phyloP scores from a whole-genome alignment of 2,888 invertebrate genomes.

The Drymonia ruficornis region DNA sequence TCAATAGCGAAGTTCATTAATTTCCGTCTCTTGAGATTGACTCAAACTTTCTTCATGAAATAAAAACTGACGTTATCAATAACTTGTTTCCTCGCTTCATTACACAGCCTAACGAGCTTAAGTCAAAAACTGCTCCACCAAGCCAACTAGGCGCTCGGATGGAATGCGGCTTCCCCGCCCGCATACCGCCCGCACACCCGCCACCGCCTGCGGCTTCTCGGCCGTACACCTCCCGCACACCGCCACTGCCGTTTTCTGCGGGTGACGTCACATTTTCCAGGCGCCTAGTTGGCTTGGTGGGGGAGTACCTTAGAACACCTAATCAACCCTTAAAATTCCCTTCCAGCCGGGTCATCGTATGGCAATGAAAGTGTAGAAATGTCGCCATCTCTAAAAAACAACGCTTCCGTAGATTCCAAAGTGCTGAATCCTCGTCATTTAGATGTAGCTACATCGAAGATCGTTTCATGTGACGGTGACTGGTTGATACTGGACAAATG shows the following conservation, averaged over 20 bases:
- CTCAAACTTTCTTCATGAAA: neutral
- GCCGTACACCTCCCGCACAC: too few species aligned
- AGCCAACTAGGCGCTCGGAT: too few species aligned
- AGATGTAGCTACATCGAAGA: conserved; percentile 75
- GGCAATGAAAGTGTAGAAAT: conserved; percentile 81
- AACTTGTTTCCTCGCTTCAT: conserved; percentile 26
- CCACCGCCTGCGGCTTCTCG: too few species aligned
- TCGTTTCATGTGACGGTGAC: conserved; percentile 84
- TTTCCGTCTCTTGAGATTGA: neutral
- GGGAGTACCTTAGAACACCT: neutral
- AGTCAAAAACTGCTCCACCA: too few species aligned
- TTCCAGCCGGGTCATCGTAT: conserved; percentile 77
- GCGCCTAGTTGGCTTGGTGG: too few species aligned
- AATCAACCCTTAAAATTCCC: conserved; percentile 1
- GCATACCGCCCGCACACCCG: too few species aligned
- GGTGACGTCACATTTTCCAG: too few species aligned
- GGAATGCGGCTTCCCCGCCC: too few species aligned
- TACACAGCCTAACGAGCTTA: conserved; percentile 15
- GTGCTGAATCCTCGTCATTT: conserved; percentile 52
- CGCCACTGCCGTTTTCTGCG: too few species aligned
- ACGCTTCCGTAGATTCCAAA: conserved; percentile 72
- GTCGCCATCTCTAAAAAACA: conserved; percentile 75
- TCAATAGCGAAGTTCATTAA: too few species aligned
- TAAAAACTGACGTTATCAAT: conserved; percentile 13
- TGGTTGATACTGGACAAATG: conserved; percentile 89